Base-by-base conservation (phyloP, 2,888 invertebrate species). In the Hypsopygia costalis region DNA sequence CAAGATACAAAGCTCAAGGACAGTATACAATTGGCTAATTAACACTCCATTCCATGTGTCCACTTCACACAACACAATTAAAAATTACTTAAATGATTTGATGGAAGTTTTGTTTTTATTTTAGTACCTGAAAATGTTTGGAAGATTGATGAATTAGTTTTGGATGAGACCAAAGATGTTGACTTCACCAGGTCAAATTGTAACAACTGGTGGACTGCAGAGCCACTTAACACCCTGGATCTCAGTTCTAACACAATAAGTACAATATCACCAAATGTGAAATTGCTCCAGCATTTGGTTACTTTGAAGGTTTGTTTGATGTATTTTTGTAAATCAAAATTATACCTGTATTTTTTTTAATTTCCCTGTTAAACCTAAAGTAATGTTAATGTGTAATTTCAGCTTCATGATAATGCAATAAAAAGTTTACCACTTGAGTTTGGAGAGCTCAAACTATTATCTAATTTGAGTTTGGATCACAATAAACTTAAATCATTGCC, bases 391-490 rank as follows among this genome's bases (percentile, higher is more conserved):
- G n/a, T 56, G 43, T 39, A 10, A 37, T 69, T 76, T 32, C 72
- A 97, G 96, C 87, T 97, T 35, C 95, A 97, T 80, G 95, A 96
- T 75, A 97, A 98, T 88, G 92, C 92, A 34, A 75, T 98, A 62
- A 89, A 90, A 51, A 81, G 79, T 36, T 73, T 97, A 47, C 97
- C 97, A 5, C 68, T 90, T 25, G 93, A 94, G 78, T 90, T 97
- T 60, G 94, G 94, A 31, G 89, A 90, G 46, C 83, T 97, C 57
- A 91, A 86, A 43, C 92, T 91, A 66, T 78, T 95, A 47, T 88
- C 91, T 47, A 93, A 91, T 62, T 65, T 95, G 28, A 93, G 93
- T 71, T 67, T 94, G 46, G 92, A 93, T 50, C 92, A 90, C 58
- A 95, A 95, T 58, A 94, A 93, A 73, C 71, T 95, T 40, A 81